A percentile compares a stretch with the other conserved stretches of the same genome.
Conservation (phyloP, 2,888 invertebrate genomes). For the Agrochola macilenta region DNA sequence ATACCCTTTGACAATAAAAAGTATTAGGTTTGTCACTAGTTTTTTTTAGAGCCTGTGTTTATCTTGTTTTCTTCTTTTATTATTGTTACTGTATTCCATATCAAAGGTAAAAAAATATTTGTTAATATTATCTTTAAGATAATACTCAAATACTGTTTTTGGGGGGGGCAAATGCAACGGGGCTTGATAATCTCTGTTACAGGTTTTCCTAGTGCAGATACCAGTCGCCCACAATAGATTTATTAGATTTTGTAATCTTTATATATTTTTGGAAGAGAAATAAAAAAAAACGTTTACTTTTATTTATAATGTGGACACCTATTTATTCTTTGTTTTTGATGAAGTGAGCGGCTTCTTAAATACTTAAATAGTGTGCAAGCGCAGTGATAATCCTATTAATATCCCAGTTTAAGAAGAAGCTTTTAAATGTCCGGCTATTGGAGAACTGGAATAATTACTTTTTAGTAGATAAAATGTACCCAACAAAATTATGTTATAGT, state of each 20-base stretch:
- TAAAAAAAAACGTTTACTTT: neutral
- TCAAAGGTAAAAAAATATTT: too few species aligned
- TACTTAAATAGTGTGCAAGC: neutral
- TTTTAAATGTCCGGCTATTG: neutral
- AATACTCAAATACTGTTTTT: too few species aligned
- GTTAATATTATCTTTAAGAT: too few species aligned
- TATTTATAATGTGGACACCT: neutral
- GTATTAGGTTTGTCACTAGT: neutral
- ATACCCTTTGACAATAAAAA: neutral
- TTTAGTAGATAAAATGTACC: neutral
- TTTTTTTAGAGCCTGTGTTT: neutral
- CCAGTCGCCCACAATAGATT: too few species aligned
- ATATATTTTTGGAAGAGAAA: too few species aligned
- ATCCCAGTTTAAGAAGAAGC: neutral
- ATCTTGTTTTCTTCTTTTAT: neutral
- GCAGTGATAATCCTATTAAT: too few species aligned
- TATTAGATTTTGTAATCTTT: too few species aligned
- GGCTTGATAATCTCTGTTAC: too few species aligned
- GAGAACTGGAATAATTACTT: neutral
- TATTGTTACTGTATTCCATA: too few species aligned
- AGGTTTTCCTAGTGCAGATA: too few species aligned
- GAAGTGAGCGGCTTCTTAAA: neutral
- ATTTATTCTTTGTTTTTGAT: neutral
- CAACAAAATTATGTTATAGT: conserved; percentile 12
- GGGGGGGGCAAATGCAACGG: too few species aligned